Evolutionary conservation across 2,888 invertebrate species (phyloP), one percentile per base, ranked within the genome.

Genomic region (Germaria angustata): DNA sequence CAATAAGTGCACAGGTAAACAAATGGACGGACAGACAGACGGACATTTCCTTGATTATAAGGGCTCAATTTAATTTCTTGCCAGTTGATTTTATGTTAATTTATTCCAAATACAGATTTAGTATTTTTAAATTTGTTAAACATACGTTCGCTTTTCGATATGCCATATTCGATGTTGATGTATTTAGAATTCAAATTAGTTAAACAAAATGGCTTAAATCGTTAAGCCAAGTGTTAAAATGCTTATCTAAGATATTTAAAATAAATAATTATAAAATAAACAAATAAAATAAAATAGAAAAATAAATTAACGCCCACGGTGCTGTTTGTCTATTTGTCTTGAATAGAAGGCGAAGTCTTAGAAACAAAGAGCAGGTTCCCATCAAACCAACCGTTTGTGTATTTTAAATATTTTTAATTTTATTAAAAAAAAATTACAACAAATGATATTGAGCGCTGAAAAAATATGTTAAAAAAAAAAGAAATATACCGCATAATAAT

Each of bases 11-110:
- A 55, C 24, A 15, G 22, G 24, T 36, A 2, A 2, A 34, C 6
- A 17, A 17, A 36, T n/a, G n/a, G n/a, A n/a, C n/a, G n/a, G n/a
- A n/a, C n/a, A n/a, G n/a, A n/a, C n/a, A n/a, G n/a, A n/a, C 11
- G 28, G 15, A n/a, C 15, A 22, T n/a, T 39, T 9, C 55, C 41
- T 55, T 66, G 22, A 32, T 20, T 51, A 61, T 53, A 53, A 77
- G 36, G 69, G 39, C 55, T 69, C 15, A 17, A 39, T 55, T 69
- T 69, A 53, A 13, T 51, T 69, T 57, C 53, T 57, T 55, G 46
- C 9, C 44, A 69, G 17, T 36, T 65, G 63, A 57, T 65, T 78
- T 55, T 34, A 78, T 71, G 69, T 49, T 78, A 71, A 78, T 78
- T 69, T 65, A 78, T 78, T 71, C 71, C 34, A 55, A 34, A 61